These are phyloP conservation scores for Philypnodon macrostomus DNA, from an alignment of 2,797 vertebrate genomes.

Conservation along the genomic window DNA sequence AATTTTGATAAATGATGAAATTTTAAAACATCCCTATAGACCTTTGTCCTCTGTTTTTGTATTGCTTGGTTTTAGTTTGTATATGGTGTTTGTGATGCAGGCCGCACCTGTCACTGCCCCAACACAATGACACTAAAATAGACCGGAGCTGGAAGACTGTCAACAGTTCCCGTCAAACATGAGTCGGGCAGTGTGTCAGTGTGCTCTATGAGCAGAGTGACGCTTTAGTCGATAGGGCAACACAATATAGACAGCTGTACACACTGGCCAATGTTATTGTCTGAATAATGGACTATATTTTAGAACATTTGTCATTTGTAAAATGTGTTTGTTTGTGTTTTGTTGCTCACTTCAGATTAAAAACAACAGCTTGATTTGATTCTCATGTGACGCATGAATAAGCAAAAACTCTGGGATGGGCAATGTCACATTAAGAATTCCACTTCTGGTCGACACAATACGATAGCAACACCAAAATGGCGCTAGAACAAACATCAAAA, in stretches of 20 bases:
- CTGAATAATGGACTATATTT: too few species aligned
- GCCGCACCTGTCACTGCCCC: slow-evolving; percentile 58
- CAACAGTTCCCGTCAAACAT: slow-evolving; percentile 33
- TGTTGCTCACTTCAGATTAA: not conserved
- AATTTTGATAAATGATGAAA: too few species aligned
- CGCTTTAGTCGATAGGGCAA: slow-evolving; percentile 24
- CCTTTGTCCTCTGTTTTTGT: too few species aligned
- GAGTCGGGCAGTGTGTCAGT: slow-evolving; percentile 22
- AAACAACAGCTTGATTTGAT: slow-evolving; percentile 3
- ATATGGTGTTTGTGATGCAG: slow-evolving; percentile 39
- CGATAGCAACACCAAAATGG: not conserved
- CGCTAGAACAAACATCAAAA: too few species aligned
- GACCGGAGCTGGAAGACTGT: slow-evolving; percentile 45
- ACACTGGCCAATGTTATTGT: too few species aligned
- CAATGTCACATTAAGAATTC: not conserved
- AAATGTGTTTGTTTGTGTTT: too few species aligned
- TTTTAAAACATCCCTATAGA: too few species aligned
- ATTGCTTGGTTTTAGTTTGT: too few species aligned
- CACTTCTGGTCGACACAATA: slow-evolving; percentile 7
- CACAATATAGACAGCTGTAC: not conserved
- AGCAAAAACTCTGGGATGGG: slow-evolving; percentile 57
- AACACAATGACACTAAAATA: slow-evolving; percentile 58
- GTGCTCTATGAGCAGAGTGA: slow-evolving; percentile 13
- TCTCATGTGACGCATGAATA: slow-evolving; percentile 57
- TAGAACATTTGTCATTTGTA: not conserved